These are phyloP conservation scores for Pocillopora damicornis DNA, from an alignment of 64 coral and sea anemone genomes.

Conservation along the genomic window DNA sequence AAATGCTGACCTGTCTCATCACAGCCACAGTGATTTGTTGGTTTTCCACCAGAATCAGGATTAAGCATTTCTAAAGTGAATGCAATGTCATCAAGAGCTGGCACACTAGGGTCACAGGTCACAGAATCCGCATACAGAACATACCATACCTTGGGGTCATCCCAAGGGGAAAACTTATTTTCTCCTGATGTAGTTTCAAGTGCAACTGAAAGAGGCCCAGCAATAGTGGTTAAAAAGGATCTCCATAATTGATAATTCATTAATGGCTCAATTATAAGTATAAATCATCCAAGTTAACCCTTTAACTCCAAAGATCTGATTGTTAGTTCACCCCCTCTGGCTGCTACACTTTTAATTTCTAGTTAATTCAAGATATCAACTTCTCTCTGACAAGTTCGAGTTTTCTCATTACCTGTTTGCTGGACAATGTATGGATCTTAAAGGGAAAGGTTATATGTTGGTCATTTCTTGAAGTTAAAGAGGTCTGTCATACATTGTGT, in stretches of 20 bases:
- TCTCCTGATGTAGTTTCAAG: slow-evolving; percentile 37
- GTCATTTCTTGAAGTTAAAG: too few relatives aligned
- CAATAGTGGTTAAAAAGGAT: neutral
- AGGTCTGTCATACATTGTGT: neutral
- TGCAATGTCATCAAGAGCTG: slow-evolving; percentile 47
- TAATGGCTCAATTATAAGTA: neutral
- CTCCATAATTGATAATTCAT: neutral
- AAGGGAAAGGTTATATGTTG: too few relatives aligned
- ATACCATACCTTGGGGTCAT: slow-evolving; percentile 77
- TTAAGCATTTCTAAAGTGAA: slow-evolving; percentile 85
- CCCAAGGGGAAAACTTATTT: slow-evolving; percentile 74
- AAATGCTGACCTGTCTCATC: slow-evolving; percentile 62
- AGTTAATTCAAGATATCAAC: too few relatives aligned
- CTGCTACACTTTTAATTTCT: too few relatives aligned
- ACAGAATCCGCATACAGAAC: slow-evolving; percentile 82
- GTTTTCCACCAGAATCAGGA: slow-evolving; percentile 74
- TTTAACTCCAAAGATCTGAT: neutral
- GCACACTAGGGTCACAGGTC: slow-evolving; percentile 80
- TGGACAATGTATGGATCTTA: too few relatives aligned
- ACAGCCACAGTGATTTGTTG: slow-evolving; percentile 87
- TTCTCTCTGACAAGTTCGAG: too few relatives aligned
- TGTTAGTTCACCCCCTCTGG: too few relatives aligned
- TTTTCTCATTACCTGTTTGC: too few relatives aligned
- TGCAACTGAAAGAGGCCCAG: slow-evolving; percentile 16
- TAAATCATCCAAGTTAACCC: neutral